Evolutionary conservation across 2,797 vertebrate species (phyloP).

Genomic region (Toxotes lorentzi): DNA sequence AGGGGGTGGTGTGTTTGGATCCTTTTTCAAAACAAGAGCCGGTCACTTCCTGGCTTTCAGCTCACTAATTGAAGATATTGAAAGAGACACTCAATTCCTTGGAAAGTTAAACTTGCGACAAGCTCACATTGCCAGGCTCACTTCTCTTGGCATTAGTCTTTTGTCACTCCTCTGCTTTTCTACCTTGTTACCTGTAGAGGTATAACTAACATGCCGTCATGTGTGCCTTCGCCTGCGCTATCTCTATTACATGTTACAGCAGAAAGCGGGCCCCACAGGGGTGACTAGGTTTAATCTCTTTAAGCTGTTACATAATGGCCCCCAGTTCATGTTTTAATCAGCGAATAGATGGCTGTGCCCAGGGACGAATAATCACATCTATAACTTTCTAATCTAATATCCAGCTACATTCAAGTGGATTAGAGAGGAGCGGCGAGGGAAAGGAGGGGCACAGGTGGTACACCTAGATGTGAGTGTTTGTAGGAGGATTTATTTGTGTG

Average conservation of each 20-base stretch:
- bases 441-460: slow-evolving; percentile 73
- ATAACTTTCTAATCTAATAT: slow-evolving; percentile 86
- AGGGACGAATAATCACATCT: slow-evolving; percentile 84
- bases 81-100: slow-evolving; percentile 33
- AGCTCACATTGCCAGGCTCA: slow-evolving; percentile 2
- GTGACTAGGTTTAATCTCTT: slow-evolving; percentile 81
- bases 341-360: slow-evolving; percentile 80
- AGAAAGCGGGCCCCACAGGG: slow-evolving; percentile 59
- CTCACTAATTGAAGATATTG: slow-evolving; percentile 25
- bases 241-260: slow-evolving; percentile 62
- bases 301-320: slow-evolving; percentile 84
- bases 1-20: neutral
- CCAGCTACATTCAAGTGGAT: slow-evolving; percentile 82
- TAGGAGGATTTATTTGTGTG: slow-evolving; percentile 64
- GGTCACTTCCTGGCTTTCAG: neutral
- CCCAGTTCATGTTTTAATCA: slow-evolving; percentile 83
- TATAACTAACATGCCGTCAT: slow-evolving; percentile 48
- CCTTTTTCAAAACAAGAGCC: neutral
- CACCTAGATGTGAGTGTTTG: slow-evolving; percentile 62
- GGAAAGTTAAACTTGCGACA: slow-evolving; percentile 27
- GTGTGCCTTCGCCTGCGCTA: slow-evolving; percentile 45
- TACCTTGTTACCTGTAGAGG: slow-evolving; percentile 28
- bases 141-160: slow-evolving; percentile 9
- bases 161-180: slow-evolving; percentile 3
- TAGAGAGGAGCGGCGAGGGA: slow-evolving; percentile 63